Evolutionary conservation across 2,888 invertebrate genomes (phyloP), one percentile per base, ranked within the genome.

Genomic region (Pherbina coryleti): DNA sequence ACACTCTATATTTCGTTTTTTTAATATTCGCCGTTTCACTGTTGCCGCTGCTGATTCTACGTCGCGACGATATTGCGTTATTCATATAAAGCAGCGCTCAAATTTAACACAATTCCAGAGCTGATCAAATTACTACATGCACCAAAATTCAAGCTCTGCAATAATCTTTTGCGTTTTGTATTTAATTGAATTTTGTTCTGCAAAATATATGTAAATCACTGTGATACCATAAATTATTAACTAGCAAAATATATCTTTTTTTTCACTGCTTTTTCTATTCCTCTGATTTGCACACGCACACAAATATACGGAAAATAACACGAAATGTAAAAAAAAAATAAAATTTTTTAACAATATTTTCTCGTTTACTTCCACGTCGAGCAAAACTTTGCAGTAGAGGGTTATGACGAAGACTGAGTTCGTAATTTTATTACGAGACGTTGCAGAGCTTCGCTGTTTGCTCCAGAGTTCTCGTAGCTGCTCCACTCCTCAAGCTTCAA

Each of bases 321-420:
- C 53, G 34, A 9, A 49, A 71, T 37, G 34, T 19, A 25, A 60
- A 60, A 37, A 49, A 69, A 69, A 22, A 53, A 8, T 22, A 37
- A 7, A 22, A 14, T 49, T 67, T 34, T 9, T 55, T 55, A 57
- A 22, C 31, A 55, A 31, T 5, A 55, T 57, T 22, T 44, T 11
- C n/a, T 44, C 14, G 44, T 44, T 44, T 2, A 60, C 0, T 60
- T 60, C 25, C 17, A 5, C 11, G 11, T 28, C n/a, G 25, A 17
- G 28, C 5, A 8, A n/a, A n/a, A 57, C 34, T n/a, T 31, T 31
- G 49, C 60, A 28, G 31, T 22, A 51, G n/a, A 44, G n/a, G 49
- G 34, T 51, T 62, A 62, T 73, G 60, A 73, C 60, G 62, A 73
- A 49, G 62, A 73, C 73, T 73, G 44, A 37, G 44, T 28, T 73